phyloP scores from a whole-genome alignment of 2,888 invertebrate genomes.

The Gastracanthus pulcherrimus region DNA sequence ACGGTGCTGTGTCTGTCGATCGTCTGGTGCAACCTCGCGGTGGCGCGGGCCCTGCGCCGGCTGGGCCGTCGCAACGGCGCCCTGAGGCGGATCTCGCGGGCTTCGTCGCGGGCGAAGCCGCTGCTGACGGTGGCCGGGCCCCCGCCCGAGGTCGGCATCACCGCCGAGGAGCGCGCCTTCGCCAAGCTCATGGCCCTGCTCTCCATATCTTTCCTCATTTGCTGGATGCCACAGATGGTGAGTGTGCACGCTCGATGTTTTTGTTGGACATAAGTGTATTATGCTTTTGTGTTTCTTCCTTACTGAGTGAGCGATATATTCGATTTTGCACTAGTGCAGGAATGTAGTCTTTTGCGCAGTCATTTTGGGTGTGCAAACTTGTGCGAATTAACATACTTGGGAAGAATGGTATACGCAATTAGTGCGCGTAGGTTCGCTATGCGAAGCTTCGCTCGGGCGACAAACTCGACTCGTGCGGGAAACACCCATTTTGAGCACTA shows the following conservation, averaged over 20 bases:
- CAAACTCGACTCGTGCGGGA: no score
- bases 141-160: slow-evolving; percentile 74
- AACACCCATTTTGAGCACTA: no score
- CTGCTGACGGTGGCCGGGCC: slow-evolving; percentile 65
- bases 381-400: no score
- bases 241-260: slow-evolving; percentile 64
- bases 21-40: slow-evolving; percentile 90
- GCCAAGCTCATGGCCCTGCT: slow-evolving; percentile 91
- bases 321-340: no score
- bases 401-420: no score
- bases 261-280: not conserved
- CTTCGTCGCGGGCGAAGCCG: slow-evolving; percentile 72
- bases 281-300: not conserved
- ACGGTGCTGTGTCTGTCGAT: slow-evolving; percentile 86
- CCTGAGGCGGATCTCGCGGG: slow-evolving; percentile 71
- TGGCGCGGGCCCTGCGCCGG: slow-evolving; percentile 86
- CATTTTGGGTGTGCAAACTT: no score
- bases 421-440: no score
- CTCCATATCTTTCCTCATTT: slow-evolving; percentile 89
- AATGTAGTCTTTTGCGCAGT: no score
- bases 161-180: slow-evolving; percentile 91
- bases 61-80: slow-evolving; percentile 76
- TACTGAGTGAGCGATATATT: no score
- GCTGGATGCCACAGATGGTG: slow-evolving; percentile 95
- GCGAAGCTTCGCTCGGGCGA: no score